Evolutionary conservation across 2,113 vertebrate species (phyloP).

Genomic region (Zingel zingel): DNA sequence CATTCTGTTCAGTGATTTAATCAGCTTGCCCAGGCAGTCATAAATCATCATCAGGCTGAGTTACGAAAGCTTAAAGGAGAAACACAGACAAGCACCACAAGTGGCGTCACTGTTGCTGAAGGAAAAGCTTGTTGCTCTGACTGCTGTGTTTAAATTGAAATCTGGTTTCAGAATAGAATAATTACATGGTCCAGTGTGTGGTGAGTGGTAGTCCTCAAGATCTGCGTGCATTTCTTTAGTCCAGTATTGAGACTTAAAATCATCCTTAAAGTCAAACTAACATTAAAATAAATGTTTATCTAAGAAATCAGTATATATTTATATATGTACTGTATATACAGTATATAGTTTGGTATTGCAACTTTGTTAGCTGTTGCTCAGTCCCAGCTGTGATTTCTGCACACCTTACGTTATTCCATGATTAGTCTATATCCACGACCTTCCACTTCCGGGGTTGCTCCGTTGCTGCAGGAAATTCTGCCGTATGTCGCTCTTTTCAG

Average conservation of each 20-base stretch:
- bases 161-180: neutral
- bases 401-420: neutral
- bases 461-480: too few relatives aligned
- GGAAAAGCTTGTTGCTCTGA: constrained; percentile 38
- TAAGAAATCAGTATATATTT: neutral
- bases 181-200: constrained; percentile 13
- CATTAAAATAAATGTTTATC: neutral
- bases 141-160: constrained; percentile 26
- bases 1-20: constrained; percentile 78
- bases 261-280: neutral
- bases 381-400: neutral
- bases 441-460: too few relatives aligned
- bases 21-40: constrained; percentile 72
- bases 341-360: neutral
- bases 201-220: neutral
- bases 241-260: neutral
- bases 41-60: constrained; percentile 79
- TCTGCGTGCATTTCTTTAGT: neutral
- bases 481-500: too few relatives aligned
- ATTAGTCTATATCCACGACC: neutral
- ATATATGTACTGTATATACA: too few relatives aligned
- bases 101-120: constrained; percentile 24
- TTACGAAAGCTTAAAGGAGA: constrained; percentile 61
- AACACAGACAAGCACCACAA: constrained; percentile 47
- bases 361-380: neutral